A percentile compares a stretch with the other conserved stretches of the same genome.
Conservation (phyloP, 2,113 vertebrate genomes). For the Bombycilla garrulus region DNA sequence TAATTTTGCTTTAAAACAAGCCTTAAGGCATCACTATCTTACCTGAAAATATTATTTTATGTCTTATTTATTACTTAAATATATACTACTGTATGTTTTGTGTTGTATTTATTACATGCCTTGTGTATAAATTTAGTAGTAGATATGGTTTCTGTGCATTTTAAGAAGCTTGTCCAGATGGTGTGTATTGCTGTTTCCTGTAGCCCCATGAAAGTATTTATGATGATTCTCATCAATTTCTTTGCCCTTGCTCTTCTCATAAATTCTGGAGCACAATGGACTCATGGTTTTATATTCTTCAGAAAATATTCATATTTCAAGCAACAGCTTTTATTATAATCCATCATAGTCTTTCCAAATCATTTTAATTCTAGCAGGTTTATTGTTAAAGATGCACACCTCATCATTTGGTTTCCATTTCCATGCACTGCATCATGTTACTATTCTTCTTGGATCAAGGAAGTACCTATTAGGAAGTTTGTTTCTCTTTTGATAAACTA, state of each 20-base stretch:
- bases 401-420: neutral
- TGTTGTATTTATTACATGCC: neutral
- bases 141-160: neutral
- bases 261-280: neutral
- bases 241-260: neutral
- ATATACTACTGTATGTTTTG: neutral
- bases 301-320: neutral
- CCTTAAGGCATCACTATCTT: neutral
- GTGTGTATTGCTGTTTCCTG: neutral
- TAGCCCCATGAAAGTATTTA: neutral
- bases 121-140: neutral
- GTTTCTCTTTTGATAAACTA: neutral
- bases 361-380: neutral
- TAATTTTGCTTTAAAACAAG: neutral
- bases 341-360: neutral
- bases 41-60: neutral
- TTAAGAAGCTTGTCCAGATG: neutral
- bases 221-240: neutral
- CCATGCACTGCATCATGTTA: neutral
- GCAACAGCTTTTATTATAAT: neutral
- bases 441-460: neutral
- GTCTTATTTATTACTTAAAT: neutral
- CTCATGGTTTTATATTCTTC: neutral
- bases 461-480: neutral
- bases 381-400: neutral